A percentile compares a stretch with the other conserved stretches of the same genome.
Evolutionary conservation across 2,113 vertebrate genomes (phyloP).

Genomic region (Sprattus sprattus): DNA sequence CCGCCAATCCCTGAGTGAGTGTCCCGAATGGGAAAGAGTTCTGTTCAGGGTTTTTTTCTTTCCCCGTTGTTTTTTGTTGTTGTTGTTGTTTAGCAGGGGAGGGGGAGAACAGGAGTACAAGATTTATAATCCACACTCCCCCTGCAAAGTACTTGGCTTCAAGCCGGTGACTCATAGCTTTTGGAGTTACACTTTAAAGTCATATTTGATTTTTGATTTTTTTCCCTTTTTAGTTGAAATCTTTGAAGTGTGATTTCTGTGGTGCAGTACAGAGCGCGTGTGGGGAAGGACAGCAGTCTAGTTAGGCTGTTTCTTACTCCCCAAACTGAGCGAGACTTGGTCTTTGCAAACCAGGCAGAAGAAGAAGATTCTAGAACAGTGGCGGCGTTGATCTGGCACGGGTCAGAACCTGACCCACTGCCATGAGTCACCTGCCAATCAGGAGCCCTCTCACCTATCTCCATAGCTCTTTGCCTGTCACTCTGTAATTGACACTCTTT

Average conservation of each 20-base stretch:
- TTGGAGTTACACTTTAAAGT: constrained; percentile 8
- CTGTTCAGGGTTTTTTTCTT: not conserved
- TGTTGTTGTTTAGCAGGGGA: not conserved
- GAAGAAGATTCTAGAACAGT: not conserved
- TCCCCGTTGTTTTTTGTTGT: not conserved
- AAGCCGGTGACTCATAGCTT: not conserved
- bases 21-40: constrained; percentile 28
- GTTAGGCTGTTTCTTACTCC: not conserved
- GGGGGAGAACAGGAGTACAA: not conserved
- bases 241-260: not conserved
- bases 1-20: constrained; percentile 20
- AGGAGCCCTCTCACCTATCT: not conserved
- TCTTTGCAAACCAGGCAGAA: not conserved
- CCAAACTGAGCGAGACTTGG: not conserved
- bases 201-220: not conserved
- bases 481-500: not conserved
- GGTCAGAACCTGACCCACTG: not conserved
- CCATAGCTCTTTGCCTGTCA: not conserved
- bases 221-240: constrained; percentile 16
- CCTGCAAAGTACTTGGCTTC: not conserved
- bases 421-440: not conserved
- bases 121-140: not conserved
- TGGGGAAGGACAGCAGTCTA: not conserved
- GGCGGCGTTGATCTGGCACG: not conserved
- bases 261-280: not conserved